Conservation (phyloP, 2,888 invertebrate species). For the Orthosia cruda region DNA sequence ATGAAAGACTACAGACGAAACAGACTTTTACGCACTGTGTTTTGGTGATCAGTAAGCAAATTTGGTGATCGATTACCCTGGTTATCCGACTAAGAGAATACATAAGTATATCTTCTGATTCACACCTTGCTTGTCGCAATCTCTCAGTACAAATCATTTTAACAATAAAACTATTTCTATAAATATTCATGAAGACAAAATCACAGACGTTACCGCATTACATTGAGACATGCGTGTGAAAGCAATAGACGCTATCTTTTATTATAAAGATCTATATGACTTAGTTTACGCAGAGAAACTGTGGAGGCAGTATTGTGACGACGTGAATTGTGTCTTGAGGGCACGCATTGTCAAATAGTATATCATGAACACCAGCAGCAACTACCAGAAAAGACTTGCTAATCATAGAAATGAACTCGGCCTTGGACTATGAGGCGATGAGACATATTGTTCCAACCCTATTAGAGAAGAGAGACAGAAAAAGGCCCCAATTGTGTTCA, state of each 20-base stretch:
- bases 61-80: too few relatives aligned
- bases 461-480: too few relatives aligned
- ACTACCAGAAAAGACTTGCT: too few relatives aligned
- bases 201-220: slow-evolving; percentile 30
- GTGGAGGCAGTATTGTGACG: neutral
- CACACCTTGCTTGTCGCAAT: neutral
- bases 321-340: neutral
- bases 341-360: neutral
- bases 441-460: too few relatives aligned
- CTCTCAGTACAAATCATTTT: neutral
- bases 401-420: too few relatives aligned
- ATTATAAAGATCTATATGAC: slow-evolving; percentile 25
- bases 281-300: slow-evolving; percentile 7
- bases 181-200: slow-evolving; percentile 30
- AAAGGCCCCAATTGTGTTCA: too few relatives aligned
- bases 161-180: slow-evolving; percentile 12
- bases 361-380: too few relatives aligned
- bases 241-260: slow-evolving; percentile 39
- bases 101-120: neutral
- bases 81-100: too few relatives aligned
- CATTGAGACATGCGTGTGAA: slow-evolving; percentile 34
- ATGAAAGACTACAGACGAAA: too few relatives aligned
- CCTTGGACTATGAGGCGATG: too few relatives aligned
- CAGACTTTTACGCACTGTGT: too few relatives aligned
- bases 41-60: too few relatives aligned